Percentiles rank a stretch among this genome's conserved stretches.
These are phyloP conservation scores for Cyprinodon tularosa DNA, from an alignment of 2,113 vertebrate species.

Conservation along the genomic window DNA sequence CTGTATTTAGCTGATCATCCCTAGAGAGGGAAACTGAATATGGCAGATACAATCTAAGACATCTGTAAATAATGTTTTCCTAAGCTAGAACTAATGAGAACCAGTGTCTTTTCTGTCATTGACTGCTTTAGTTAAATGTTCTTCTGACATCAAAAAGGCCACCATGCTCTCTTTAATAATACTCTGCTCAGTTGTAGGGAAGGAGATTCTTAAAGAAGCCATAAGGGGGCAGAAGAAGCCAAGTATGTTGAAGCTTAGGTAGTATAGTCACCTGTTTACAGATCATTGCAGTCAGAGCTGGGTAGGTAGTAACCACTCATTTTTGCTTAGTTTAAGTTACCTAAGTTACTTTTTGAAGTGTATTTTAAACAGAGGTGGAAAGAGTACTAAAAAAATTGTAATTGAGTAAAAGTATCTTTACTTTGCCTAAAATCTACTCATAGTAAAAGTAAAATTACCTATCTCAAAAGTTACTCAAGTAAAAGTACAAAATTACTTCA, in stretches of 20 bases:
- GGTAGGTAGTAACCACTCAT: too few species aligned
- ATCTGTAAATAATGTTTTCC: slow-evolving; percentile 40
- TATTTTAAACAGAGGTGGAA: too few species aligned
- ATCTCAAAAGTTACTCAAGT: too few species aligned
- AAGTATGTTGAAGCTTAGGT: slow-evolving; percentile 17
- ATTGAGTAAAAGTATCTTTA: too few species aligned
- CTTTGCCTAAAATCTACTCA: too few species aligned
- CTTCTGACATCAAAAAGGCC: neutral
- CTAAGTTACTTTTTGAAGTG: too few species aligned
- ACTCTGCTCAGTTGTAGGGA: neutral
- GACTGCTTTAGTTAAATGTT: neutral
- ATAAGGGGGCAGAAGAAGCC: neutral
- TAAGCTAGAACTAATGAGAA: slow-evolving; percentile 42
- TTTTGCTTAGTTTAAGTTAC: too few species aligned
- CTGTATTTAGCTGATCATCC: slow-evolving; percentile 20
- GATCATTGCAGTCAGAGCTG: slow-evolving; percentile 46
- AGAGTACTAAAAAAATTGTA: too few species aligned
- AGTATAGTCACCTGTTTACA: slow-evolving; percentile 54
- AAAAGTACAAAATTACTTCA: too few species aligned
- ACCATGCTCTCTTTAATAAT: neutral
- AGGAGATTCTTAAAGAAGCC: neutral
- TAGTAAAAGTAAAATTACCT: too few species aligned
- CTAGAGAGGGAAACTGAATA: slow-evolving; percentile 27
- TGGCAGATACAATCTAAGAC: slow-evolving; percentile 20
- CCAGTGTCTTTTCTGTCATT: slow-evolving; percentile 6